Evolutionary conservation across 2,888 invertebrate species (phyloP), one percentile per base, ranked within the genome.

Genomic region (Rapana venosa): DNA sequence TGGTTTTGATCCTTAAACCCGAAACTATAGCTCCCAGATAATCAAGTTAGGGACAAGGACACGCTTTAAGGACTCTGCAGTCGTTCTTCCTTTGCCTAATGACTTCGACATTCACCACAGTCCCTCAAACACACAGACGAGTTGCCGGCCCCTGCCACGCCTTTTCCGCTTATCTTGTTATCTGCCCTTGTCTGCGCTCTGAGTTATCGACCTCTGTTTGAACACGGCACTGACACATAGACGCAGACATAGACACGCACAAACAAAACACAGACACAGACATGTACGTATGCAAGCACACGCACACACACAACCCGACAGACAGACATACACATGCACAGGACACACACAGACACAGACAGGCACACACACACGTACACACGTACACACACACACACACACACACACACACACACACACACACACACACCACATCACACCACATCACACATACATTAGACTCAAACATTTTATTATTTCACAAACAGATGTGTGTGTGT

Each of bases 151-250:
- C 22, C 32, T 15, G 15, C 79, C 79, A 79, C 79, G 79, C 79
- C 79, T 32, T 79, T 79, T 79, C 79, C 79, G 79, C 20, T 17
- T 13, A 35, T 32, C 35, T 79, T 22, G 79, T 79, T 79, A 79
- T 79, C 79, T 79, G 22, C 79, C 79, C 79, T 79, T 79, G 79
- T 79, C 79, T 79, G 30, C 11, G 32, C 79, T 79, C 17, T 32
- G 35, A 79, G 13, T 79, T 79, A 79, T 79, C 79, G 35, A 35
- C 35, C 35, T 35, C 35, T 15, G 79, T 26, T 8, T n/a, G 4
- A n/a, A n/a, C 74, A 74, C 0, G 61, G 61, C 61, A 61, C 6
- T 4, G 61, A 61, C 61, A 61, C 61, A 61, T 22, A 61, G 20
- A 61, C 6, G 22, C 61, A 61, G 20, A 61, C 61, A 61, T 22